Evolutionary conservation across 2,113 vertebrate genomes (phyloP), one percentile per base, ranked within the genome.

Genomic region (Sinocyclocheilus grahami): DNA sequence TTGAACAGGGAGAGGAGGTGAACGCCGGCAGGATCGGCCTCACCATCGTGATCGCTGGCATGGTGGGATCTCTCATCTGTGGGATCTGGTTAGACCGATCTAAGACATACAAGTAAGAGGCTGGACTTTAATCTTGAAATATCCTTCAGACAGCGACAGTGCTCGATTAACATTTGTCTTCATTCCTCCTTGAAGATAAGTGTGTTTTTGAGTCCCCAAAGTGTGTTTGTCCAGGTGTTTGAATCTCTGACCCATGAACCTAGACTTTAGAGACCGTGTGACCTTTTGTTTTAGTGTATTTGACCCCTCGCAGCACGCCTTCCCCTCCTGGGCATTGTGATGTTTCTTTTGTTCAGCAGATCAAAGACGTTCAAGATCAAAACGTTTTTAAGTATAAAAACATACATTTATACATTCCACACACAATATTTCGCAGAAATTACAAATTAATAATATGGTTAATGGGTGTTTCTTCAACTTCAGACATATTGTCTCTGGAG

Each of bases 11-110:
- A 71, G 93, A 99, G 92, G 97, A 99, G 89, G 93, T 99, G 92
- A 99, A 98, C 86, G 98, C 97, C 93, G 98, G 98, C 81, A 96
- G 97, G 90, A 99, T 99, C 30, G 98, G 98, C 60, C 95, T 99
- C 90, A 99, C 97, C 83, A 97, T 99, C 58, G 37, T 99, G 85
- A 91, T 98, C 3, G 93, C 97, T 0, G 98, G 98, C 53, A 98
- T 99, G 97, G 89, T 85, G 37, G 97, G 98, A 10, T 97, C 98
- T 5, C 92, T 99, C 85, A 93, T 99, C 90, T 96, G 97, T 24
- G 98, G 98, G 75, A 89, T 99, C 92, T 99, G 98, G 97, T 94
- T 99, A 92, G 98, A 99, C 92, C 97, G 91, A 93, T 96, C 97
- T 77, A 99, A 98, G 95, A 96, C 96, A 9, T 99, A 98, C 96